Base-by-base conservation (phyloP, 1,140 invertebrate species). In the Diorhabda elongata region DNA sequence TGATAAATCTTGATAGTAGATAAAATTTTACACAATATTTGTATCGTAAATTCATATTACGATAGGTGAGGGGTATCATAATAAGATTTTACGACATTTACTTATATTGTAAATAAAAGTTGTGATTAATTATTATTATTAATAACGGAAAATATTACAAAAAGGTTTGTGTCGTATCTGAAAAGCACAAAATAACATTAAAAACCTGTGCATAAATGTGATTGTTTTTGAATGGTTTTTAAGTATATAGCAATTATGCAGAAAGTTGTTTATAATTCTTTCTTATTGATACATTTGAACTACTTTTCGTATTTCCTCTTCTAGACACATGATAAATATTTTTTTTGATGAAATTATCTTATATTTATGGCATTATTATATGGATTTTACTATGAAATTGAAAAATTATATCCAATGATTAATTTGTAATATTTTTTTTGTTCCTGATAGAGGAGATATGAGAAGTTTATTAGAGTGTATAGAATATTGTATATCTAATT, bases 181-280 rank as follows among this genome's bases (percentile, higher is more conserved):
- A 52, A 3, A 52, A 52, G 47, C 47, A 52, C 47, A 52, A 52
- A 52, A 52, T 52, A 52, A 52, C 6, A 52, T 26, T 52, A 52
- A 52, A 4, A 52, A 52, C 47, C 47, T 26, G 47, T 52, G 47
- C 47, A 4, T 52, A 52, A 8, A 52, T 52, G 47, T 52, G 47
- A 52, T 52, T 52, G n/a, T 52, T 52, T 52, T 52, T 52, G 47
- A 52, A 52, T 52, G 47, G n/a, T 52, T 52, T 52, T 52, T 52
- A 52, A 52, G 47, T 52, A 52, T 52, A 52, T 52, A 8, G 47
- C 47, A n/a, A 26, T 26, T 26, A 26, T 26, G 26, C 26, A 26
- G 26, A 26, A 52, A 52, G 47, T 52, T 52, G 47, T 52, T 52
- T 52, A 52, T 52, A 52, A 52, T 52, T 52, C 47, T 52, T 52